A percentile compares a stretch with the other conserved stretches of the same genome.
phyloP scores from a whole-genome alignment of 2,113 vertebrate genomes.

The Varanus salvator region DNA sequence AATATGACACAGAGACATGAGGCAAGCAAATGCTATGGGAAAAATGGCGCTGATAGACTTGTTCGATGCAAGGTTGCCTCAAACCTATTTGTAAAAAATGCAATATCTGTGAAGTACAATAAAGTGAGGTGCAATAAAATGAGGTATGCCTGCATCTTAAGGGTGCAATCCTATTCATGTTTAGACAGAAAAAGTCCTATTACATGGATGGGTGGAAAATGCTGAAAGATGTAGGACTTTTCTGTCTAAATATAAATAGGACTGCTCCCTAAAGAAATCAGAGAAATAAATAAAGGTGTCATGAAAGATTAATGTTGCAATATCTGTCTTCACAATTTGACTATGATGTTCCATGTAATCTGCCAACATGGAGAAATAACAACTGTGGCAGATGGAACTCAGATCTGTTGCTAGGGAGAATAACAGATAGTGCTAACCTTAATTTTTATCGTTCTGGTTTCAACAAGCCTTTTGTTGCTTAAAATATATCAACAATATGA shows the following conservation, averaged over 20 bases:
- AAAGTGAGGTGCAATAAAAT: no score
- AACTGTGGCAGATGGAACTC: not conserved
- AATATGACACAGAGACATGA: no score
- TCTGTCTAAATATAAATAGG: no score
- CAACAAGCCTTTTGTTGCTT: not conserved
- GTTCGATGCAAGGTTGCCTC: no score
- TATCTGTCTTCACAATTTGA: not conserved
- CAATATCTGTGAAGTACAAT: no score
- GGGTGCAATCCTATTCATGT: not conserved
- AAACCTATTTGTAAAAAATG: no score
- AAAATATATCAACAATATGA: not conserved
- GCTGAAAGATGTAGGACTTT: no score
- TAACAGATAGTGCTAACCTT: not conserved
- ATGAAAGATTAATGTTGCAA: not conserved
- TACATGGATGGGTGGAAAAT: no score
- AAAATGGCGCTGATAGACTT: no score
- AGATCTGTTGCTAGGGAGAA: not conserved
- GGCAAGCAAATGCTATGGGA: no score
- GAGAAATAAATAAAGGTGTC: not conserved
- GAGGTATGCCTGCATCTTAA: not conserved
- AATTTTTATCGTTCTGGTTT: not conserved
- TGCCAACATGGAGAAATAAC: not conserved
- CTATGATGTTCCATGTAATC: not conserved
- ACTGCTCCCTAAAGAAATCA: not conserved
- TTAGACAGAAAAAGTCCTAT: no score